Percentiles rank a stretch among this genome's conserved stretches.
Evolutionary conservation across 1,140 invertebrate species (phyloP).

Genomic region (Trichonephila clavata): DNA sequence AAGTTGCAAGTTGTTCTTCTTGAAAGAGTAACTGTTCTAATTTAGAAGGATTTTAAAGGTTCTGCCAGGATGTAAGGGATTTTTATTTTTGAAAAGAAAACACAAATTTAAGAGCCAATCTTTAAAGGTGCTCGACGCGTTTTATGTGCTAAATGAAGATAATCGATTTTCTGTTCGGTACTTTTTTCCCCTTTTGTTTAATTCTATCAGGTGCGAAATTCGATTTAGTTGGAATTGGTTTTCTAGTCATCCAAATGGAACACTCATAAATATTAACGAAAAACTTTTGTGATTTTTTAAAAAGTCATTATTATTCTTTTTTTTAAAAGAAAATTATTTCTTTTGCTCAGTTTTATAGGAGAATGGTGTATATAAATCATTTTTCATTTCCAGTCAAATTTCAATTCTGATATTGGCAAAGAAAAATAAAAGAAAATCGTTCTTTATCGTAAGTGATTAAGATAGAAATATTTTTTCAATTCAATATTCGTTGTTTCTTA

Average conservation of each 20-base stretch:
- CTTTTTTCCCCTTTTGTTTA: constrained; percentile 19
- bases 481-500: too few species aligned
- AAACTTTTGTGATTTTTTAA: not conserved
- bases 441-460: not conserved
- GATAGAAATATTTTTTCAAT: not conserved
- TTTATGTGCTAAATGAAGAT: constrained; percentile 60
- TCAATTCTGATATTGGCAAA: not conserved
- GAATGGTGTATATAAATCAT: not conserved
- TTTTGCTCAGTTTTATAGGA: not conserved
- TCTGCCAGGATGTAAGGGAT: not conserved
- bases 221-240: constrained; percentile 48
- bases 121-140: constrained; percentile 2
- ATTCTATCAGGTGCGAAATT: constrained; percentile 54
- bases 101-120: constrained; percentile 15
- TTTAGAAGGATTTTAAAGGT: not conserved
- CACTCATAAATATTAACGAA: constrained; percentile 41
- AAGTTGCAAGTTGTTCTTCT: constrained; percentile 15
- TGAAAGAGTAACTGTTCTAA: constrained; percentile 61
- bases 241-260: constrained; percentile 11
- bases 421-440: not conserved
- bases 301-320: not conserved
- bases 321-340: not conserved
- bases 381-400: not conserved
- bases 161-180: constrained; percentile 7
- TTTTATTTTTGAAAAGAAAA: constrained; percentile 53